Evolutionary conservation across 2,888 invertebrate genomes (phyloP).

Genomic region (Trissolcus japonicus): DNA sequence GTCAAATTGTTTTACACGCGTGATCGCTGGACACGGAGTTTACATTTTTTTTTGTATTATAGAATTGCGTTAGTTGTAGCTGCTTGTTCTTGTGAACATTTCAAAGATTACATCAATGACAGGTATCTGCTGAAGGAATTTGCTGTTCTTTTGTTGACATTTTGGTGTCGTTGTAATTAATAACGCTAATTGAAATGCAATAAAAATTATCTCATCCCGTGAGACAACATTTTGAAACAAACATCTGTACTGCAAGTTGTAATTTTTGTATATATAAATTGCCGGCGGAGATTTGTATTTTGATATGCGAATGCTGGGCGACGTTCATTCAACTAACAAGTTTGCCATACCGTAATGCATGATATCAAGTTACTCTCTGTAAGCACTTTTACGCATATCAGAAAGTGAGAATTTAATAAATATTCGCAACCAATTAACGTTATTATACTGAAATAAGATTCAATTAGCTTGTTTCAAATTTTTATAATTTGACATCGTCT

Average conservation of each 20-base stretch:
- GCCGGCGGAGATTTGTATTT: slow-evolving; percentile 21
- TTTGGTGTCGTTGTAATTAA: no score
- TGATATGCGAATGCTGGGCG: slow-evolving; percentile 27
- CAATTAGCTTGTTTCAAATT: slow-evolving; percentile 2
- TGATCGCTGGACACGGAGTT: no score
- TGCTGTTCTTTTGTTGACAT: no score
- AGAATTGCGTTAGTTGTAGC: no score
- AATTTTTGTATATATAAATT: slow-evolving; percentile 15
- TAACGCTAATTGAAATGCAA: no score
- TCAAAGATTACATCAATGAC: no score
- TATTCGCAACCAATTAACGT: slow-evolving; percentile 23
- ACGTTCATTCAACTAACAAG: slow-evolving; percentile 40
- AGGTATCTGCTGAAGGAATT: no score
- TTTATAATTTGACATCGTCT: background rate
- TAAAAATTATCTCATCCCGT: no score
- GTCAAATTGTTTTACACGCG: no score
- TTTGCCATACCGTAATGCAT: slow-evolving; percentile 37
- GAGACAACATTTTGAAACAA: background rate
- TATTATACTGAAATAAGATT: slow-evolving; percentile 24
- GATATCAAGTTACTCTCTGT: slow-evolving; percentile 47
- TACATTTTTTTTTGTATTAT: no score
- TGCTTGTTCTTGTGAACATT: no score
- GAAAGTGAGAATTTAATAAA: slow-evolving; percentile 37
- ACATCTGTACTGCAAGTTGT: background rate
- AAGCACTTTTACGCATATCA: slow-evolving; percentile 46